Percentiles rank a stretch among this genome's conserved stretches.
Conservation (phyloP, 2,888 invertebrate genomes). For the Temnothorax ravouxi region DNA sequence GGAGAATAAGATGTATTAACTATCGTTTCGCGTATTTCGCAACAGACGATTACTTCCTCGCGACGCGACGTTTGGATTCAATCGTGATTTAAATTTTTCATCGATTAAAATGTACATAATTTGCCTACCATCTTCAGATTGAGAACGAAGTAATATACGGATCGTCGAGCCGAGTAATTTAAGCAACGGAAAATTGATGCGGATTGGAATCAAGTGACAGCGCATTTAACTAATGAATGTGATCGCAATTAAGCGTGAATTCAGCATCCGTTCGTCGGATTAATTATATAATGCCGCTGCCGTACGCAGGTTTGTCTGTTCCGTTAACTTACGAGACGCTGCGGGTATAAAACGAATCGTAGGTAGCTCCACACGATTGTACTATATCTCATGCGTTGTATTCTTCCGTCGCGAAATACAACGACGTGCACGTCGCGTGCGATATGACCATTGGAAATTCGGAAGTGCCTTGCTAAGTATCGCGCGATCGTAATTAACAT, state of each 20-base stretch:
- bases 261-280: background rate
- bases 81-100: background rate
- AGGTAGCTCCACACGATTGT: background rate
- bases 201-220: background rate
- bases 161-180: background rate
- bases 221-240: background rate
- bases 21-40: background rate
- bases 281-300: background rate
- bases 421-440: background rate
- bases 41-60: background rate
- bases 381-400: background rate
- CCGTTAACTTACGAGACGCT: background rate
- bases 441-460: background rate
- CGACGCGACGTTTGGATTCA: background rate
- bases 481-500: constrained; percentile 2
- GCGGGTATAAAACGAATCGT: background rate
- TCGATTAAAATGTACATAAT: background rate
- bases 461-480: background rate
- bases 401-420: background rate
- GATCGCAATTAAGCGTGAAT: background rate
- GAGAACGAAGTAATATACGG: background rate
- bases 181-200: background rate
- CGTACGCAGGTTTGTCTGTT: background rate
- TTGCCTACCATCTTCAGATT: background rate
- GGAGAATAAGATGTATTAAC: background rate